Base-by-base conservation (phyloP, 1,140 invertebrate species). In the Eupeodes corollae region DNA sequence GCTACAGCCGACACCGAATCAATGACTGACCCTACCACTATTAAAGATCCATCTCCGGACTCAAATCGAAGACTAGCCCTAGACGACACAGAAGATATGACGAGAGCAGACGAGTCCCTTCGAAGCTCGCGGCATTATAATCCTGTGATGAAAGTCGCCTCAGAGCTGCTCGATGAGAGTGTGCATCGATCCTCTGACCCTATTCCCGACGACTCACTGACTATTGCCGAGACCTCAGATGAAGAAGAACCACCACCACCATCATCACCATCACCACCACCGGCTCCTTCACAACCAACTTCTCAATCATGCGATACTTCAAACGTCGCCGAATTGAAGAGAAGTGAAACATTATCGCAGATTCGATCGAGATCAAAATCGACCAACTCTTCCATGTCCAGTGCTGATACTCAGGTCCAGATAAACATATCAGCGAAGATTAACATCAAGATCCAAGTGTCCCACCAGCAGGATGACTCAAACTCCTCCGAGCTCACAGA, bases 341-440 rank as follows among this genome's bases (percentile, higher is more conserved):
- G 16, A 13, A 19, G 12, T 19, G 16, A 18, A 41, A 3, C 13
- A 5, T 15, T 19, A 3, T 41, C 16, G 13, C 12, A 15, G 16
- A 14, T 18, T 5, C 39, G 39, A 41, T 15, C 10, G 5, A 21
- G 5, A 40, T 13, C 38, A 12, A 11, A 41, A 5, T 14, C n/a
- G 6, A 14, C 8, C 9, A 40, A 40, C 12, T 21, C 15, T 15
- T 41, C 34, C 14, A 2, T 12, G 5, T 35, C 34, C 34, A n/a
- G 12, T 35, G 14, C 3, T 3, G 12, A 35, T 11, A 15, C 12
- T n/a, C 14, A 35, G 5, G 42, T 13, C 12, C 11, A 43, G 13
- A 67, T 67, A 6, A 67, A 61, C 51, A 67, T 67, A 11, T 67
- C 63, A 2, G 63, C 63, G 2, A 67, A 58, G 50, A 61, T 67